Percentiles rank a stretch among this genome's conserved stretches.
Evolutionary conservation across 2,888 invertebrate species (phyloP).

Genomic region (Ennomos erosarius): DNA sequence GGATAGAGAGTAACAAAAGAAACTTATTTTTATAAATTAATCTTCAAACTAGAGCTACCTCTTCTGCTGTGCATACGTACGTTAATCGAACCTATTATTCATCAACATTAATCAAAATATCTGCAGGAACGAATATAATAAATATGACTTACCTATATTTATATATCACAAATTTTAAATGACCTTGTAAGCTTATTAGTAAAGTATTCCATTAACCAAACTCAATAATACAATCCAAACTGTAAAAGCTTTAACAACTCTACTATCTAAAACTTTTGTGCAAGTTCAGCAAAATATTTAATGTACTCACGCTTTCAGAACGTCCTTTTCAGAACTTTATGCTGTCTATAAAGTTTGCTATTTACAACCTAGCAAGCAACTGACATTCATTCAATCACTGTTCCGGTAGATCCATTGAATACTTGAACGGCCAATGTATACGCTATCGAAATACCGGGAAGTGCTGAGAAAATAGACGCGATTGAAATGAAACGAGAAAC

Average conservation of each 20-base stretch:
- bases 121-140: too few species aligned
- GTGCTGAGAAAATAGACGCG: constrained; percentile 35
- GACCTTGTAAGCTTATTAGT: neutral
- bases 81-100: too few species aligned
- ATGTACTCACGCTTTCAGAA: constrained; percentile 14
- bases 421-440: constrained; percentile 20
- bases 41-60: too few species aligned
- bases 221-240: constrained; percentile 16
- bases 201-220: constrained; percentile 2
- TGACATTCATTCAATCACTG: constrained; percentile 31
- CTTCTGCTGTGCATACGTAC: too few species aligned
- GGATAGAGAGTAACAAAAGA: too few species aligned
- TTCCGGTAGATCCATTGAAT: constrained; percentile 19
- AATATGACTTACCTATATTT: too few species aligned
- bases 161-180: too few species aligned
- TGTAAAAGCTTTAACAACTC: constrained; percentile 11
- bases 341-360: constrained; percentile 24
- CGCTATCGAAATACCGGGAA: constrained; percentile 29
- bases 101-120: too few species aligned
- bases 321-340: constrained; percentile 15
- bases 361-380: constrained; percentile 22
- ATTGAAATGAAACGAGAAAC: constrained; percentile 28
- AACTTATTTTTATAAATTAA: too few species aligned
- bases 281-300: constrained; percentile 22
- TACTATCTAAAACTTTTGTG: constrained; percentile 17